Evolutionary conservation across 2,888 invertebrate species (phyloP).

Genomic region (Watsonalla binaria): DNA sequence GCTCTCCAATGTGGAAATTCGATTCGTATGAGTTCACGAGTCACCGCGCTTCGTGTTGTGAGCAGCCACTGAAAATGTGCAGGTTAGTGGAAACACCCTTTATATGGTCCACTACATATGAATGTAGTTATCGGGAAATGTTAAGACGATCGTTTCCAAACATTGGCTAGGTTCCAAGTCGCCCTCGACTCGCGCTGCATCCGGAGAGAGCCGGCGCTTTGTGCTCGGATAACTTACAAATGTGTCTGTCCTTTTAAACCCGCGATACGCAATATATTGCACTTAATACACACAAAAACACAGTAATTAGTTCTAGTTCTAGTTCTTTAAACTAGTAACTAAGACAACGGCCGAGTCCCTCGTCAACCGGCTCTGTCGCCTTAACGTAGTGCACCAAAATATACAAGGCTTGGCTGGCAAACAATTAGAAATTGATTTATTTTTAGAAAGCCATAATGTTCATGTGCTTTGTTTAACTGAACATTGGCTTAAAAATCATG

Average conservation of each 20-base stretch:
- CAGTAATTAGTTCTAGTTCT: too few species aligned
- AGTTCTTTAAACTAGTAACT: too few species aligned
- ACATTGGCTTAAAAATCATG: too few species aligned
- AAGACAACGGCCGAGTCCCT: too few species aligned
- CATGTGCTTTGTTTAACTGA: too few species aligned
- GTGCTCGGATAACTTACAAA: conserved; percentile 24
- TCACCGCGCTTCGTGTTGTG: conserved; percentile 43
- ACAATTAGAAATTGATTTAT: too few species aligned
- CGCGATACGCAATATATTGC: not conserved
- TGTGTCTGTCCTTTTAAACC: conserved; percentile 9
- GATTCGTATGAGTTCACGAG: conserved; percentile 53
- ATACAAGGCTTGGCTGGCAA: too few species aligned
- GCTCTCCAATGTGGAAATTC: conserved; percentile 44
- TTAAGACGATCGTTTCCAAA: conserved; percentile 55
- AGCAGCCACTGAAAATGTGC: conserved; percentile 33
- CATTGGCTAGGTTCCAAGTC: conserved; percentile 55
- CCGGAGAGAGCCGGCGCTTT: conserved; percentile 16
- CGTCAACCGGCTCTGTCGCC: too few species aligned
- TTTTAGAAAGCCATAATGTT: too few species aligned
- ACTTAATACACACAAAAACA: not conserved
- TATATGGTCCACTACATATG: conserved; percentile 47
- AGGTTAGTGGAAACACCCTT: conserved; percentile 54
- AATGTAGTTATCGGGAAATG: conserved; percentile 57
- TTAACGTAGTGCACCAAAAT: too few species aligned
- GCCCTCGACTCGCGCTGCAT: conserved; percentile 32